Evolutionary conservation across 1,140 invertebrate species (phyloP), one percentile per base, ranked within the genome.

Genomic region (Antheraea mylitta): DNA sequence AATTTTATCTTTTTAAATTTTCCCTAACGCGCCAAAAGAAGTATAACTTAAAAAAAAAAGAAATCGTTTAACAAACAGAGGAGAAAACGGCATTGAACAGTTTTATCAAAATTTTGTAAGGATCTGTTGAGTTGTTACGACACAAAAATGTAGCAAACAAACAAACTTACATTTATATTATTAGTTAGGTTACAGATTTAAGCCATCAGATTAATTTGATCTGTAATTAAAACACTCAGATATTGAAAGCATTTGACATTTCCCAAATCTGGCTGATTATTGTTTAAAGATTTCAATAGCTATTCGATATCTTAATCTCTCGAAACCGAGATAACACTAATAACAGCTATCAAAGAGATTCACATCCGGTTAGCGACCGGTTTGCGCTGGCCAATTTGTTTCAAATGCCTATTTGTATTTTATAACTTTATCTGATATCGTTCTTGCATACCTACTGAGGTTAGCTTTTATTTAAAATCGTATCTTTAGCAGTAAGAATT

Each of bases 341-440:
- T 61, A 66, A 30, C 22, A 18, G 30, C 22, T 16, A 11, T 64
- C 18, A 18, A 38, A 67, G 16, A 61, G 66, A 71, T 71, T 42
- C 61, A 64, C 67, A 73, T 73, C 74, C 71, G 74, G 74, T 67
- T 76, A 63, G 60, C 66, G 65, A 73, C 74, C 64, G 71, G 74
- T 76, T 71, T 38, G 22, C n/a, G 16, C 18, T 42, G 30, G 7
- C 18, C 30, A 67, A 67, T 67, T 71, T 59, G 69, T 63, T 72
- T 72, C 45, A 62, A 65, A 42, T 38, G 59, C 18, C 67, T 48
- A 73, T 64, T 45, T 45, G 19, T 60, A 19, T 72, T 72, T 66
- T 70, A 73, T 68, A 68, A 68, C 68, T 67, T 66, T 64, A 69
- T 67, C 68, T 48, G 37, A 58, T 62, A 65, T 60, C 64, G 30